Evolutionary conservation across 1,140 invertebrate genomes (phyloP).

Genomic region (Adelges cooleyi): DNA sequence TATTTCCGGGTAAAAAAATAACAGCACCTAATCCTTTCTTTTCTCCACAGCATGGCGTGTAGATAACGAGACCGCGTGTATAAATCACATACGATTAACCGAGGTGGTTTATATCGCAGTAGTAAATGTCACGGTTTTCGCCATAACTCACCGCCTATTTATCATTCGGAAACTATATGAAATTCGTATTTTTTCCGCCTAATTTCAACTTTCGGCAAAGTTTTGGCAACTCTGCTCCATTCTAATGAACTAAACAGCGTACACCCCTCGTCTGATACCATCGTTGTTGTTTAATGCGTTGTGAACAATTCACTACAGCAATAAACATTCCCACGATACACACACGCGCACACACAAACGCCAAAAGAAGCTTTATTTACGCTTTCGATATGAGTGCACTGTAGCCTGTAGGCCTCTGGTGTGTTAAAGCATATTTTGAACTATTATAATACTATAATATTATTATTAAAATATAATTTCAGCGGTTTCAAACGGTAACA

Average conservation of each 20-base stretch:
- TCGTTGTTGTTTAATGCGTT: conserved; percentile 9
- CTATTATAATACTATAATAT: too few species aligned
- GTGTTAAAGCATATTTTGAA: too few species aligned
- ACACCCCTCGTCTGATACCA: background rate
- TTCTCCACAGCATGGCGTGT: too few species aligned
- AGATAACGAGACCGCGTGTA: background rate
- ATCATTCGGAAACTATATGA: conserved; percentile 14
- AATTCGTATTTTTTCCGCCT: conserved; percentile 14
- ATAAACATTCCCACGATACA: too few species aligned
- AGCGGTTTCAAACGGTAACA: too few species aligned
- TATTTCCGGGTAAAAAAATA: too few species aligned
- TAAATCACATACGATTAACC: conserved; percentile 23
- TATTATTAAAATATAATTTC: too few species aligned
- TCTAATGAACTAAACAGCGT: background rate
- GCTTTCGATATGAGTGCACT: too few species aligned
- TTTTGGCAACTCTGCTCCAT: conserved; percentile 3
- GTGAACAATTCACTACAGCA: background rate
- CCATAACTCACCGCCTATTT: background rate
- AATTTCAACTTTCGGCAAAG: conserved; percentile 20
- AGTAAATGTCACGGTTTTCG: background rate
- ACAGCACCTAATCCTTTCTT: too few species aligned
- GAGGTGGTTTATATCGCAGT: background rate
- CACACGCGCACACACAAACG: too few species aligned
- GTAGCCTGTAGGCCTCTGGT: too few species aligned
- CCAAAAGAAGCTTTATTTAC: too few species aligned